phyloP scores from a whole-genome alignment of 2,113 vertebrate genomes.

The Ciconia boyciana region DNA sequence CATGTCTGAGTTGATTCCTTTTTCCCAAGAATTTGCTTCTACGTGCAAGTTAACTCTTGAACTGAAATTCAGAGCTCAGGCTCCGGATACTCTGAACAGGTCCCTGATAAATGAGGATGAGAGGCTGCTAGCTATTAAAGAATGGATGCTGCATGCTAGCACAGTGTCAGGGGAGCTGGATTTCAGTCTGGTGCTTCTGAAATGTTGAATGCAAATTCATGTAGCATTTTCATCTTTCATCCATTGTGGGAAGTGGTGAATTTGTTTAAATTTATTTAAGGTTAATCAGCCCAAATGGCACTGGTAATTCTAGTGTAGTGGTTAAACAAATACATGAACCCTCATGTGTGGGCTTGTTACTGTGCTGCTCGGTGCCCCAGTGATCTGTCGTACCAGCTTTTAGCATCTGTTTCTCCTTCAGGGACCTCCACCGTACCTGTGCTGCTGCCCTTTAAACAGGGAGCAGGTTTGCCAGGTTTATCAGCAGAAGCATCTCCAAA shows the following conservation, averaged over 20 bases:
- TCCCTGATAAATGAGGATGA: neutral
- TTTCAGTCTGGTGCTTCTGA: neutral
- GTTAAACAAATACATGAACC: neutral
- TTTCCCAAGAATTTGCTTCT: neutral
- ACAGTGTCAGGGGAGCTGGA: neutral
- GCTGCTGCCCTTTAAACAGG: neutral
- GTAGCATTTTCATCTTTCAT: neutral
- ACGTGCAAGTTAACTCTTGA: neutral
- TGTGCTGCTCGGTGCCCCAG: neutral
- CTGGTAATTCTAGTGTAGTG: neutral
- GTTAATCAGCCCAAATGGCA: neutral
- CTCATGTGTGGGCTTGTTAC: neutral
- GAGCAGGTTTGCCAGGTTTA: neutral
- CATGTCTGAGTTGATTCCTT: constrained; percentile 21
- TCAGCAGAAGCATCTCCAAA: neutral
- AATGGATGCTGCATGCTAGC: neutral
- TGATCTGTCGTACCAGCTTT: neutral
- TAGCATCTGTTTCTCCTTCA: neutral
- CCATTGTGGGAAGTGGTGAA: neutral
- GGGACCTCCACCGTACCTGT: neutral
- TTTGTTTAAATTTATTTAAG: neutral
- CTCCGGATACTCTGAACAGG: neutral
- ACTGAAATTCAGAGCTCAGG: neutral
- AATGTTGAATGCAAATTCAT: neutral
- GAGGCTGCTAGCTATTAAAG: neutral